phyloP scores from a whole-genome alignment of 2,797 vertebrate genomes.

The Sebastes minor region DNA sequence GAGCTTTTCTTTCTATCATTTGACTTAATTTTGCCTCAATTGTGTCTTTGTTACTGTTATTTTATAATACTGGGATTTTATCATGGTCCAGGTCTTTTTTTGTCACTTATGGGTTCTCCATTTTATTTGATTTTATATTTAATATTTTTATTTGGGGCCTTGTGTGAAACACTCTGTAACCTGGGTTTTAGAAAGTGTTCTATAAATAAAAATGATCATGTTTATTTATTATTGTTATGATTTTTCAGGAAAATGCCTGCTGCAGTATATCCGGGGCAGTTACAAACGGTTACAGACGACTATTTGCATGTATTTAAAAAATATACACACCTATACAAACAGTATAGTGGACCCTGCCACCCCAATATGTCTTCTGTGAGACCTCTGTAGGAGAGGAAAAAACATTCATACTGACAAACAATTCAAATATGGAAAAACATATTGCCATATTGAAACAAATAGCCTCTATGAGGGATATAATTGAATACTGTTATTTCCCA shows the following conservation, averaged over 20 bases:
- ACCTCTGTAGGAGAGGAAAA: neutral
- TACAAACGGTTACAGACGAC: neutral
- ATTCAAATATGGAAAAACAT: too few species aligned
- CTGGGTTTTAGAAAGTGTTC: neutral
- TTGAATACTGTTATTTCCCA: neutral
- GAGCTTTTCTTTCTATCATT: neutral
- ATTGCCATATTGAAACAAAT: too few species aligned
- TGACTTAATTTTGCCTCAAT: neutral
- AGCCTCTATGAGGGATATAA: too few species aligned
- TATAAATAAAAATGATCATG: neutral
- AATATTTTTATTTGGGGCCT: neutral
- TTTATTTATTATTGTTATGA: neutral
- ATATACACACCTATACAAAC: neutral
- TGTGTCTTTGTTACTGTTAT: neutral
- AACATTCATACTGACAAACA: neutral
- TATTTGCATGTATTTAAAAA: neutral
- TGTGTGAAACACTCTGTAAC: neutral
- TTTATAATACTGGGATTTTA: neutral
- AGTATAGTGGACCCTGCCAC: neutral
- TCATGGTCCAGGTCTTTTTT: neutral
- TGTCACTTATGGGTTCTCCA: neutral
- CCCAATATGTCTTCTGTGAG: neutral
- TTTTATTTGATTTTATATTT: neutral
- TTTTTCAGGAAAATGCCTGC: neutral
- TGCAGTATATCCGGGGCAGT: neutral